Percentiles rank a stretch among this genome's conserved stretches.
phyloP scores from a whole-genome alignment of 2,113 vertebrate genomes.

The Cacatua alba region DNA sequence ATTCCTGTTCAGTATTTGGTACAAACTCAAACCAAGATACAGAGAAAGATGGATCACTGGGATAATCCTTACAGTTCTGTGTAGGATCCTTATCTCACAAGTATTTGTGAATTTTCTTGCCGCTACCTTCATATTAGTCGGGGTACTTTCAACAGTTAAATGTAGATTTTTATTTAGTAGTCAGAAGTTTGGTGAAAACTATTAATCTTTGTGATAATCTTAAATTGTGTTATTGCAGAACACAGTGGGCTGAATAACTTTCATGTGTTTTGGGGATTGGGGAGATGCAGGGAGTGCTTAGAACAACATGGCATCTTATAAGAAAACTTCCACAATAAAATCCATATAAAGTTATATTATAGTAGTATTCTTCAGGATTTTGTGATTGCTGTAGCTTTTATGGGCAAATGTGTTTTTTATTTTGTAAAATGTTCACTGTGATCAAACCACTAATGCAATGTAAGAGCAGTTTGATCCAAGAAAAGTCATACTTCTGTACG shows the following conservation, averaged over 20 bases:
- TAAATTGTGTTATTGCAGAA: not conserved
- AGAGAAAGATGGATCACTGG: not conserved
- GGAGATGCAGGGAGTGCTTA: not conserved
- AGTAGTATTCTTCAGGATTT: not conserved
- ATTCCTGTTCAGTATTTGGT: not conserved
- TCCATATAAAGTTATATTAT: not conserved
- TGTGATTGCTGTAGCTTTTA: not conserved
- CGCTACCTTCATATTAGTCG: not conserved
- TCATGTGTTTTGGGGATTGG: not conserved
- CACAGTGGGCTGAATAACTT: not conserved
- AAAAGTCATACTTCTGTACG: not conserved
- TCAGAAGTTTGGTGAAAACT: not conserved
- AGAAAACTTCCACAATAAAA: not conserved
- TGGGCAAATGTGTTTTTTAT: not conserved
- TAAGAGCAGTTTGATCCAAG: not conserved
- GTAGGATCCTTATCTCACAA: not conserved
- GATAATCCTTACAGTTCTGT: not conserved
- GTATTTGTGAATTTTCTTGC: not conserved
- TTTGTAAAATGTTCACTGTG: not conserved
- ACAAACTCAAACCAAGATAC: not conserved
- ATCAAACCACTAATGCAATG: not conserved
- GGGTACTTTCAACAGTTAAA: not conserved
- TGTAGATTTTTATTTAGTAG: not conserved
- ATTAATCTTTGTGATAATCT: not conserved
- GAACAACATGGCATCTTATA: not conserved